These are phyloP conservation scores for Oryzias woworae DNA, from an alignment of 2,113 vertebrate species.

Conservation along the genomic window DNA sequence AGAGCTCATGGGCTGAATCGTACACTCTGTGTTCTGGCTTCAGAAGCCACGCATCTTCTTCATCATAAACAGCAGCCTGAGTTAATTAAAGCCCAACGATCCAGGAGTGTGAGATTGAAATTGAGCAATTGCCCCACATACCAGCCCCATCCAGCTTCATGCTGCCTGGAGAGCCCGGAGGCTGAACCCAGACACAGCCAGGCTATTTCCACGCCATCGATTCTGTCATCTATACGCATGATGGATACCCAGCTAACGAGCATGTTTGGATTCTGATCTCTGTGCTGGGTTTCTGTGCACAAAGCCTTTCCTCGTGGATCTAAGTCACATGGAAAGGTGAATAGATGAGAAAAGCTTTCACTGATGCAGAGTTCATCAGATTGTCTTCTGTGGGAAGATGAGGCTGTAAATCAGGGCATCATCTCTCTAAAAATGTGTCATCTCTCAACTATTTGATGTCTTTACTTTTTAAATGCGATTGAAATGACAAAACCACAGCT, in stretches of 20 bases:
- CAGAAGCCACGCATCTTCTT: constrained; percentile 40
- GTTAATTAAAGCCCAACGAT: constrained; percentile 83
- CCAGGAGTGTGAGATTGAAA: constrained; percentile 79
- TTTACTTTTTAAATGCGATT: too few species aligned
- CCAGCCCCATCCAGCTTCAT: constrained; percentile 75
- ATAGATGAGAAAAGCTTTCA: constrained; percentile 30
- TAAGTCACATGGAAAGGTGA: constrained; percentile 40
- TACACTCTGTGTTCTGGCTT: constrained; percentile 29
- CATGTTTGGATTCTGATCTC: constrained; percentile 62
- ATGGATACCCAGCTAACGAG: constrained; percentile 78
- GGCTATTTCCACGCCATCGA: constrained; percentile 85
- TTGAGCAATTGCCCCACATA: constrained; percentile 82
- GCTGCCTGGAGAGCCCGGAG: constrained; percentile 78
- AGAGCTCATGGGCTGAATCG: constrained; percentile 2
- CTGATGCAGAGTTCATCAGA: constrained; percentile 18
- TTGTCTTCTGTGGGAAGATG: neutral
- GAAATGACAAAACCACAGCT: too few species aligned
- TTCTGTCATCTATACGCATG: constrained; percentile 81
- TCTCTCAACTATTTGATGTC: too few species aligned
- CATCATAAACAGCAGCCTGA: constrained; percentile 70
- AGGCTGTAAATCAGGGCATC: too few species aligned
- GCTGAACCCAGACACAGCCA: constrained; percentile 76
- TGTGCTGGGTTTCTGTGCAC: constrained; percentile 38
- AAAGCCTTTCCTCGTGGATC: constrained; percentile 30
- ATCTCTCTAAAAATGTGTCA: too few species aligned